Evolutionary conservation across 2,797 vertebrate species (phyloP), one percentile per base, ranked within the genome.

Genomic region (Cyclura pinguis): DNA sequence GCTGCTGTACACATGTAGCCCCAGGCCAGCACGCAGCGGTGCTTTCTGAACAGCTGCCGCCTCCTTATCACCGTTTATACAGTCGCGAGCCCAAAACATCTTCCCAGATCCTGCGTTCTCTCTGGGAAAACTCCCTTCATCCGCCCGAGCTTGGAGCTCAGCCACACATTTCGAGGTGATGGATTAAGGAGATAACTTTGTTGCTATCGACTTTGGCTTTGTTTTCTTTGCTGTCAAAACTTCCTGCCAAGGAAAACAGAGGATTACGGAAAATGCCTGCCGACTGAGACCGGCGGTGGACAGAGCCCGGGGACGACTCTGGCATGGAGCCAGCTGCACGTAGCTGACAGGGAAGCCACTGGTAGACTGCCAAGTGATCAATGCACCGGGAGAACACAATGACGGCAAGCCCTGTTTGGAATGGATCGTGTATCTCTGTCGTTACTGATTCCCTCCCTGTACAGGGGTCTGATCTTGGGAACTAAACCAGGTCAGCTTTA

Each of bases 31-130:
- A 22, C 20, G 4, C 55, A 1, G 3, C 20, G 1, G 18, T 64
- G 89, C 87, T 87, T 52, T 69, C 1, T 8, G 22, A 83, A 38
- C 0, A 1, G 92, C 90, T 89, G 90, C 89, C 82, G 0, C 1
- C 82, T 87, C 86, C 95, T 95, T 96, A 97, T 97, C 96, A 12
- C 90, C 86, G 93, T 97, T 96, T 97, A 92, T 32, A 95, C 96
- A 97, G 96, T 35, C 0, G 12, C 73, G 89, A 91, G 88, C 77
- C 72, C 59, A 22, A 0, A 84, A 50, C 77, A 10, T 81, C 87
- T 90, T 91, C 89, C 88, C 73, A 80, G 0, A 0, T 89, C 72
- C 80, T 47, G 0, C 35, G 8, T 59, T 27, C 24, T 10, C 92
- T 89, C 84, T 0, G 1, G 89, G 90, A 86, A 12, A 85, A 80